Evolutionary conservation across 2,797 vertebrate genomes (phyloP).

Genomic region (Coregonus ussuriensis): DNA sequence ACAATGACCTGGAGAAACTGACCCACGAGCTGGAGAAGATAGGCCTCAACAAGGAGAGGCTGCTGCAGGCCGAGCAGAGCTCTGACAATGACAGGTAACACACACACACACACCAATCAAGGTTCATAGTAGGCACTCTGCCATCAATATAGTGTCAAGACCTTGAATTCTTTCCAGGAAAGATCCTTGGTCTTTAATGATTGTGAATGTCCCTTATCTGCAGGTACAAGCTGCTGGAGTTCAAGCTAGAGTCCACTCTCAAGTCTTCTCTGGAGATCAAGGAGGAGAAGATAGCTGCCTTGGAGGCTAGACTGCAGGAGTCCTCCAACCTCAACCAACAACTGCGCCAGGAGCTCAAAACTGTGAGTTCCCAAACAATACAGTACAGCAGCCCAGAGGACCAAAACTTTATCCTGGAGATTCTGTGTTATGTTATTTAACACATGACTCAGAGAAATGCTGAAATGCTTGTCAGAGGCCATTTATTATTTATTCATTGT

Average conservation of each 20-base stretch:
- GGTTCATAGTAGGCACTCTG: neutral
- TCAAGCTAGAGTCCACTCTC: conserved; percentile 92
- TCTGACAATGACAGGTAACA: conserved; percentile 92
- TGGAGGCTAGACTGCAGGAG: conserved; percentile 96
- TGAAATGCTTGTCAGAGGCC: conserved; percentile 2
- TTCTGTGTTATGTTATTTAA: neutral
- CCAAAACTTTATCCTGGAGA: neutral
- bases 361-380: conserved; percentile 74
- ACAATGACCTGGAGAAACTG: conserved; percentile 96
- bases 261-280: conserved; percentile 99
- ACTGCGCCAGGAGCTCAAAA: conserved; percentile 96
- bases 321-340: conserved; percentile 98
- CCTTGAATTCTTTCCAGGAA: neutral
- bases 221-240: conserved; percentile 95
- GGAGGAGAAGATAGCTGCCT: conserved; percentile 96
- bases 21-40: conserved; percentile 97
- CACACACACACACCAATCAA: conserved; percentile 2
- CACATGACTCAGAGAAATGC: neutral
- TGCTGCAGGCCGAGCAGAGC: conserved; percentile 89
- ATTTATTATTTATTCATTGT: conserved; percentile 54
- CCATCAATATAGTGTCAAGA: neutral
- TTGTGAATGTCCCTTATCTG: conserved; percentile 20
- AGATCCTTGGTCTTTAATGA: neutral
- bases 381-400: conserved; percentile 13
- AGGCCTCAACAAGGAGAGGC: conserved; percentile 93